Evolutionary conservation across 2,888 invertebrate species (phyloP).

Genomic region (Heliothis peltigera): DNA sequence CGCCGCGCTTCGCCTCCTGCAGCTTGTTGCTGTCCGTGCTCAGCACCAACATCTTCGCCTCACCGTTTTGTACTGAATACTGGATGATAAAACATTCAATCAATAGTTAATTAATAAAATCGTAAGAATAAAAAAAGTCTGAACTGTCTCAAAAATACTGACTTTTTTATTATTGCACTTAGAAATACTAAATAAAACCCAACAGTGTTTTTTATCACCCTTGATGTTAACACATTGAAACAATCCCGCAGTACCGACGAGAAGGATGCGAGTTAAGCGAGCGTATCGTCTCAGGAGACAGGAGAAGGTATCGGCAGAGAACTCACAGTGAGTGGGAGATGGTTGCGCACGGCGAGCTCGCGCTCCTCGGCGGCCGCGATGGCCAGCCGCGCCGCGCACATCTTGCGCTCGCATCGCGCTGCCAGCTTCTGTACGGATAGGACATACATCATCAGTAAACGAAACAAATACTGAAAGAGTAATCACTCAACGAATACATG

Average conservation of each 20-base stretch:
- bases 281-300: too few species aligned
- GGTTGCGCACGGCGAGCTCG: conserved; percentile 78
- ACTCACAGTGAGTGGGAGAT: conserved; percentile 83
- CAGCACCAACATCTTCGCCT: conserved; percentile 84
- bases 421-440: conserved; percentile 80
- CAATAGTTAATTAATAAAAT: too few species aligned
- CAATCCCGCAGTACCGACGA: too few species aligned
- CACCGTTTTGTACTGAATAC: conserved; percentile 87
- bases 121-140: too few species aligned
- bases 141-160: too few species aligned
- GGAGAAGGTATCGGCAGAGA: neutral
- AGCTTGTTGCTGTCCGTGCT: conserved; percentile 84
- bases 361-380: conserved; percentile 86
- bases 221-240: too few species aligned
- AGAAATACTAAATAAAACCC: too few species aligned
- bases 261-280: too few species aligned
- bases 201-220: too few species aligned
- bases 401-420: conserved; percentile 86
- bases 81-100: conserved; percentile 58
- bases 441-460: conserved; percentile 18
- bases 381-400: conserved; percentile 86
- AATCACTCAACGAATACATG: too few species aligned
- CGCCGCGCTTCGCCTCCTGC: conserved; percentile 75
- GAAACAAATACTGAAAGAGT: neutral
- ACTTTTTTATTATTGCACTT: too few species aligned